Conservation (phyloP, 2,888 invertebrate species). For the Spodoptera picta region DNA sequence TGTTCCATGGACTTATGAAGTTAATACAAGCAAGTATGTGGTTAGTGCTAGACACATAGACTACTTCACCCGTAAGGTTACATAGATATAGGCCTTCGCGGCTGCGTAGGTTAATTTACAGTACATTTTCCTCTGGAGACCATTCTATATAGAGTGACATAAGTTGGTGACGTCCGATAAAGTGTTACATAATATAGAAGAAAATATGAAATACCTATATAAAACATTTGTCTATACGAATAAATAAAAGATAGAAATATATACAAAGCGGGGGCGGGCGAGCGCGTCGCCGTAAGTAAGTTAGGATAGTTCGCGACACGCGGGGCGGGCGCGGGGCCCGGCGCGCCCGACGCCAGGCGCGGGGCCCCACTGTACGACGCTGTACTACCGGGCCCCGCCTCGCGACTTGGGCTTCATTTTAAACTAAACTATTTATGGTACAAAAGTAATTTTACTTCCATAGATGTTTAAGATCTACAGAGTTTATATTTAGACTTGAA, state of each 20-base stretch:
- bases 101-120: slow-evolving; percentile 74
- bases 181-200: slow-evolving; percentile 79
- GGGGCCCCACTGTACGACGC: slow-evolving; percentile 22
- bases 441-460: slow-evolving; percentile 87
- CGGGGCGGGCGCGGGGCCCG: slow-evolving; percentile 15
- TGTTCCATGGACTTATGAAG: slow-evolving; percentile 25
- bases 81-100: slow-evolving; percentile 64
- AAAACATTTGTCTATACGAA: slow-evolving; percentile 81
- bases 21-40: slow-evolving; percentile 33
- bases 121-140: slow-evolving; percentile 77
- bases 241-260: slow-evolving; percentile 77
- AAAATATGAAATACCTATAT: slow-evolving; percentile 80
- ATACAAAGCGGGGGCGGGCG: slow-evolving; percentile 74
- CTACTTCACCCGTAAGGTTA: slow-evolving; percentile 69
- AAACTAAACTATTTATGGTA: slow-evolving; percentile 81
- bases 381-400: slow-evolving; percentile 40
- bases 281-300: slow-evolving; percentile 63
- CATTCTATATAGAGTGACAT: slow-evolving; percentile 74
- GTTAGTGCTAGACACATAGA: slow-evolving; percentile 59
- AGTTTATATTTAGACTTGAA: slow-evolving; percentile 82
- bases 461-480: slow-evolving; percentile 84
- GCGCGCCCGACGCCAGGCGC: slow-evolving; percentile 60
- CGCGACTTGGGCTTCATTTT: slow-evolving; percentile 80
- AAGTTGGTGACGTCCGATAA: slow-evolving; percentile 85
- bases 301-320: slow-evolving; percentile 67